Conservation (phyloP, 2,888 invertebrate species). For the Hipparchia semele region DNA sequence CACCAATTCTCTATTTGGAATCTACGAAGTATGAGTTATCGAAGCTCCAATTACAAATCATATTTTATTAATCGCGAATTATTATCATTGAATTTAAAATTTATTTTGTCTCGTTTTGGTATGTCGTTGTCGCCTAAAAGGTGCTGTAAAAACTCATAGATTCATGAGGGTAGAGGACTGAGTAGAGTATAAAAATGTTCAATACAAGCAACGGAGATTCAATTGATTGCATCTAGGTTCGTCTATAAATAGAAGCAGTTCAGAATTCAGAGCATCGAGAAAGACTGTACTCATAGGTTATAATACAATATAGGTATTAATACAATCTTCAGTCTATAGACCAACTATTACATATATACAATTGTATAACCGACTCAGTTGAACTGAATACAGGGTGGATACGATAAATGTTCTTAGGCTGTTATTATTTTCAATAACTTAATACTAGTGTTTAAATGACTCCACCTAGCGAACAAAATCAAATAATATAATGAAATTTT, state of each 20-base stretch:
- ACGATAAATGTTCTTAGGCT: too few relatives aligned
- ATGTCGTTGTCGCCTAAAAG: conserved; percentile 28
- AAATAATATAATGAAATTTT: too few relatives aligned
- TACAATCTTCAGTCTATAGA: too few relatives aligned
- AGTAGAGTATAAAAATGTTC: neutral
- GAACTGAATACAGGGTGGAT: too few relatives aligned
- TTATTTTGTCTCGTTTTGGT: conserved; percentile 28
- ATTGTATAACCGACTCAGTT: too few relatives aligned
- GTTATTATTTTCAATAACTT: too few relatives aligned
- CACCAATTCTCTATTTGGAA: conserved; percentile 37
- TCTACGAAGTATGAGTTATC: conserved; percentile 24
- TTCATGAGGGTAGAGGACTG: neutral
- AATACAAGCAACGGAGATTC: neutral
- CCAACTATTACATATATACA: too few relatives aligned
- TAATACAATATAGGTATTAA: too few relatives aligned
- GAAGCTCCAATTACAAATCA: conserved; percentile 36
- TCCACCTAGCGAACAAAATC: too few relatives aligned
- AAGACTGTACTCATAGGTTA: neutral
- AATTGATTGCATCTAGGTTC: conserved; percentile 37
- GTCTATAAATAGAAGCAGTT: conserved; percentile 37
- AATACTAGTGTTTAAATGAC: too few relatives aligned
- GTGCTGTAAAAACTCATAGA: conserved; percentile 4
- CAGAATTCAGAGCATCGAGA: conserved; percentile 20
- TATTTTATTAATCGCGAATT: conserved; percentile 34
- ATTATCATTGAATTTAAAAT: conserved; percentile 33